These are phyloP conservation scores for Calidris pugnax DNA, from an alignment of 2,113 vertebrate species.

Conservation along the genomic window DNA sequence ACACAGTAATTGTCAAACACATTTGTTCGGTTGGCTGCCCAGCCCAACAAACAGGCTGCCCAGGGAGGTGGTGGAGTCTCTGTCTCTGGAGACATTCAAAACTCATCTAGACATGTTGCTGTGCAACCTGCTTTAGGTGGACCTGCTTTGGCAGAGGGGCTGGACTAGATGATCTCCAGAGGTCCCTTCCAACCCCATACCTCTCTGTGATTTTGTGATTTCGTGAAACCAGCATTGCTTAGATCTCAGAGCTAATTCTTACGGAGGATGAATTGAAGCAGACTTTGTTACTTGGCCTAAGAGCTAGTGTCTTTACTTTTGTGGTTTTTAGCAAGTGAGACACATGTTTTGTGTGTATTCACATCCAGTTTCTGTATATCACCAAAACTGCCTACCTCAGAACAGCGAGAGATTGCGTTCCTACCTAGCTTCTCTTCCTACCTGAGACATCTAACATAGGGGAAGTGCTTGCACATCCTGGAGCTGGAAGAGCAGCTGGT, in stretches of 20 bases:
- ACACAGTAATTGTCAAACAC: neutral
- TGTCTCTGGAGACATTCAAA: too few relatives aligned
- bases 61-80: too few relatives aligned
- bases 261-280: neutral
- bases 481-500: neutral
- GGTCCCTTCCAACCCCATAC: too few relatives aligned
- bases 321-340: neutral
- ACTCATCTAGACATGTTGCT: too few relatives aligned
- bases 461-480: neutral
- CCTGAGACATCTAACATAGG: neutral
- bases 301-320: neutral
- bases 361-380: neutral
- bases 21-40: too few relatives aligned
- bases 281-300: neutral
- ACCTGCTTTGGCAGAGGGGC: too few relatives aligned
- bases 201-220: too few relatives aligned
- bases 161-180: too few relatives aligned
- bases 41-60: too few relatives aligned
- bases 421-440: neutral
- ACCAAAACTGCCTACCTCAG: neutral
- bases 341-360: neutral
- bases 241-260: neutral
- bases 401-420: neutral
- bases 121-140: too few relatives aligned
- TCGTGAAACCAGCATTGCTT: neutral